Percentiles rank a stretch among this genome's conserved stretches.
Conservation (phyloP, 2,113 vertebrate genomes). For the Guaruba guarouba region DNA sequence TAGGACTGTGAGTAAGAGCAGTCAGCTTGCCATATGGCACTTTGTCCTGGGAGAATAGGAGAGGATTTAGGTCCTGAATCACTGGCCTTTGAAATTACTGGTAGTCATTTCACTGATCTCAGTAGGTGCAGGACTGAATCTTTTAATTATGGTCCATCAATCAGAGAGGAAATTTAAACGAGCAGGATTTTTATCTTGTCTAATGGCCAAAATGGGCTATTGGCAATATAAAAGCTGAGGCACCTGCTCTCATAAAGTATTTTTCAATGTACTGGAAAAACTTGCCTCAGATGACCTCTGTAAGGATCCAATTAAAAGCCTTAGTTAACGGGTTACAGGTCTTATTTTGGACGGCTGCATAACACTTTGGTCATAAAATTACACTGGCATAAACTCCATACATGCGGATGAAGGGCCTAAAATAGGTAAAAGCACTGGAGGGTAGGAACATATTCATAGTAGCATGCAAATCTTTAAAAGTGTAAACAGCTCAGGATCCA, state of each 20-base stretch:
- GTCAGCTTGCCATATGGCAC: conserved; percentile 38
- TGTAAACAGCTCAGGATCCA: neutral
- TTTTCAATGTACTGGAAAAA: neutral
- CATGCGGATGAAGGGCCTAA: neutral
- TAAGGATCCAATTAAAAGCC: neutral
- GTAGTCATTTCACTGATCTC: conserved; percentile 2
- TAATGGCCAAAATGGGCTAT: neutral
- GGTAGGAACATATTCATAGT: neutral
- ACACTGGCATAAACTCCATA: neutral
- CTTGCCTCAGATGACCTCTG: neutral
- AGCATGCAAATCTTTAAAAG: neutral
- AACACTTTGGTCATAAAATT: neutral
- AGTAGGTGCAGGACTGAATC: neutral
- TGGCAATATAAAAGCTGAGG: neutral
- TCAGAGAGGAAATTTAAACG: neutral
- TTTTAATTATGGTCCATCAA: neutral
- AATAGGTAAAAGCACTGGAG: neutral
- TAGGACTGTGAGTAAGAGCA: neutral
- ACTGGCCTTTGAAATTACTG: conserved; percentile 6
- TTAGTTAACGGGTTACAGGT: neutral
- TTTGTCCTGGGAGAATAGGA: neutral
- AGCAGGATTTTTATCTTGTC: neutral
- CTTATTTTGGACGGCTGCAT: neutral
- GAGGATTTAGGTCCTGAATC: conserved; percentile 1
- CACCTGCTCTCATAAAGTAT: neutral